Evolutionary conservation across 2,797 vertebrate species (phyloP).

Genomic region (Brachyrhaphis roseni): DNA sequence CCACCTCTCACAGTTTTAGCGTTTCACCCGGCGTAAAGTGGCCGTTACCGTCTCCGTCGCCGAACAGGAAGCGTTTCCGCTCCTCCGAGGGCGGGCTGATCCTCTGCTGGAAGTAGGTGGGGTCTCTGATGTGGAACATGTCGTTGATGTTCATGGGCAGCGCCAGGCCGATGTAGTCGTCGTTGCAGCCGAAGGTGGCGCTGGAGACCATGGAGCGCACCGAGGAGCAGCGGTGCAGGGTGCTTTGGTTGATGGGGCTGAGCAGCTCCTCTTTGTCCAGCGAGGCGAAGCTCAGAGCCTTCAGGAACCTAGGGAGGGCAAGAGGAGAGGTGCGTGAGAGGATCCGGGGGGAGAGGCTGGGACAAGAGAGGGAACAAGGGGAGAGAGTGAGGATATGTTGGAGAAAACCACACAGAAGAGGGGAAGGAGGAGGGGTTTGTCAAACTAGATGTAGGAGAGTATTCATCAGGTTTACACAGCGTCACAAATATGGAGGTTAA

Average conservation of each 20-base stretch:
- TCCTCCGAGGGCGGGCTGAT: slow-evolving; percentile 90
- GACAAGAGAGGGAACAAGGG: slow-evolving; percentile 46
- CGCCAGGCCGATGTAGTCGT: slow-evolving; percentile 96
- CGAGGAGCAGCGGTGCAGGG: slow-evolving; percentile 95
- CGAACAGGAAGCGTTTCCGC: slow-evolving; percentile 84
- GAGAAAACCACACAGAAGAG: slow-evolving; percentile 48
- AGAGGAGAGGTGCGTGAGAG: slow-evolving; percentile 71
- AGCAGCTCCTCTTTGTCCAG: slow-evolving; percentile 98
- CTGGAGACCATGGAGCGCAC: slow-evolving; percentile 98
- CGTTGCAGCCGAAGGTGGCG: slow-evolving; percentile 90
- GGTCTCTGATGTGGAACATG: slow-evolving; percentile 96
- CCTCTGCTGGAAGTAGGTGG: slow-evolving; percentile 95
- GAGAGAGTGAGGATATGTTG: slow-evolving; percentile 40
- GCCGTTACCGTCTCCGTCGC: slow-evolving; percentile 88
- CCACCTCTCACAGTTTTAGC: neutral
- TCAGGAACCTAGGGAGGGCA: slow-evolving; percentile 89
- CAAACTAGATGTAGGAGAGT: neutral
- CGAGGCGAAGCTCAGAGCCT: slow-evolving; percentile 97
- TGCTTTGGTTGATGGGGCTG: slow-evolving; percentile 97
- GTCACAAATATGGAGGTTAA: slow-evolving; percentile 3
- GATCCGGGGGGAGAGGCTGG: slow-evolving; percentile 68
- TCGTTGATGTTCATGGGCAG: slow-evolving; percentile 94
- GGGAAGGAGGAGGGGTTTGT: slow-evolving; percentile 15
- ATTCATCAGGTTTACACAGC: slow-evolving; percentile 2
- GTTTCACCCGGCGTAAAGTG: neutral